phyloP scores from a whole-genome alignment of 2,113 vertebrate genomes.

The Euleptes europaea region DNA sequence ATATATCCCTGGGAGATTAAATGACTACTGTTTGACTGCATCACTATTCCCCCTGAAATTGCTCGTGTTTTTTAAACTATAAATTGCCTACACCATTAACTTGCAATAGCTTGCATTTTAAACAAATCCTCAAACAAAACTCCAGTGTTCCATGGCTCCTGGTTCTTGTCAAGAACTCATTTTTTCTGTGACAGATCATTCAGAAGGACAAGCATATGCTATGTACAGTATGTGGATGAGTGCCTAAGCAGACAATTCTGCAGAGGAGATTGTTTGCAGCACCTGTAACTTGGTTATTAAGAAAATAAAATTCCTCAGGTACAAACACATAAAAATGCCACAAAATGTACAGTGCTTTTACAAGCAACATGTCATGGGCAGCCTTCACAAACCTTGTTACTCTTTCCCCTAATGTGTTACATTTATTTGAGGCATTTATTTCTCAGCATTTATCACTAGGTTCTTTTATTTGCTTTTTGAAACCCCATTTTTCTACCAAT shows the following conservation, averaged over 20 bases:
- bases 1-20: too few species aligned
- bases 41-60: background rate
- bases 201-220: slow-evolving; percentile 20
- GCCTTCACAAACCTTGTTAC: background rate
- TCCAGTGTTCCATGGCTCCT: background rate
- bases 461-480: background rate
- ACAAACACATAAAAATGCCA: slow-evolving; percentile 36
- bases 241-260: slow-evolving; percentile 28
- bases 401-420: slow-evolving; percentile 32
- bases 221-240: slow-evolving; percentile 5
- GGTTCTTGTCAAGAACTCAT: slow-evolving; percentile 2
- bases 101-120: slow-evolving; percentile 3
- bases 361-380: slow-evolving; percentile 47
- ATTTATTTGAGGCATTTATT: slow-evolving; percentile 42
- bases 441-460: slow-evolving; percentile 26
- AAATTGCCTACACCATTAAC: slow-evolving; percentile 12
- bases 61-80: too few species aligned
- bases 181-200: slow-evolving; percentile 25
- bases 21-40: too few species aligned
- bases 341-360: slow-evolving; percentile 21
- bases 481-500: background rate
- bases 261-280: slow-evolving; percentile 37
- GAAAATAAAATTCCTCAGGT: slow-evolving; percentile 57
- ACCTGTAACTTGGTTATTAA: slow-evolving; percentile 58
- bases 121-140: background rate